Base-by-base conservation (phyloP, 1,140 invertebrate species). In the Coenobita brevimanus region DNA sequence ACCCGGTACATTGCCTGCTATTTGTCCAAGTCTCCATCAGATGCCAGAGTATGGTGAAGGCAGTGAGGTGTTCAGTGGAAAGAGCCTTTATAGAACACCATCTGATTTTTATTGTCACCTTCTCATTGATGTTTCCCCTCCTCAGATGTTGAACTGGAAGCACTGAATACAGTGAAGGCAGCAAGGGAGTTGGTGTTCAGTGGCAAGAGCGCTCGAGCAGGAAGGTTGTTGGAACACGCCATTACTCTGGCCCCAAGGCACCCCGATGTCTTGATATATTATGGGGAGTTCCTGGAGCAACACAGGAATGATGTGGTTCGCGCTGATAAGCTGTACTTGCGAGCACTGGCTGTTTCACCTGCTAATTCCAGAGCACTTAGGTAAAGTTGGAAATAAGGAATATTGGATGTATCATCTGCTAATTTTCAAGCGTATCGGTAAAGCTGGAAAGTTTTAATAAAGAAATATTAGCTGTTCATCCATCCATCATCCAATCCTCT, bases 201-300 rank as follows among this genome's bases (percentile, higher is more conserved):
- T 17, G 97, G 97, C 0, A 98, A 98, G 92, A 93, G 94, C 75
- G 96, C 97, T 41, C 98, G 98, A 93, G 97, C 97, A 1, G 92
- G 96, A 6, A 97, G 97, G 92, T 92, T 99, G 33, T 97, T 98
- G 91, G 95, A 97, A 92, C 97, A 99, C 93, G 98, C 98, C 0
- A 94, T 97, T 36, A 96, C 97, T 0, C 93, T 99, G 33, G 96
- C 97, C 24, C 98, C 98, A 0, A 95, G 96, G 90, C 97, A 99
- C 93, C 96, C 98, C 0, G 97, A 99, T 91, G 95, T 99, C 71
- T 93, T 99, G 15, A 97, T 97, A 91, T 95, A 96, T 90, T 99
- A 98, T 93, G 98, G 98, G 38, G 97, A 99, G 93, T 98, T 98
- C 93, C 92, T 99, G 36, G 98, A 99, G 93, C 94, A 96, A 81